Evolutionary conservation across 1,140 invertebrate species (phyloP), one percentile per base, ranked within the genome.

Genomic region (Pseudomyrmex sp.): DNA sequence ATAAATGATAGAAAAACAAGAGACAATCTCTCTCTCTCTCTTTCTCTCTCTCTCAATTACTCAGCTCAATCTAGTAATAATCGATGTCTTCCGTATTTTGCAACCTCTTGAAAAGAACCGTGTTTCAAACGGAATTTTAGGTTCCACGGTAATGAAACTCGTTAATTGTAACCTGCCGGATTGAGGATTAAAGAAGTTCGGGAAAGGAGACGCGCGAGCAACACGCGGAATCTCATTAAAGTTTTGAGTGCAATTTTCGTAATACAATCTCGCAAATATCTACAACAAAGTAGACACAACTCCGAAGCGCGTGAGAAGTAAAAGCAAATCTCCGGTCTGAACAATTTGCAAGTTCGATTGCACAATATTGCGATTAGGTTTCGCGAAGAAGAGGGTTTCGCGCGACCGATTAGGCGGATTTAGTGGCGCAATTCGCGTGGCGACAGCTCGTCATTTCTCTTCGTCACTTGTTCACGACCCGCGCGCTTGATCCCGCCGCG

Each of bases 251-350:
- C 10, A 52, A 15, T 35, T 5, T 15, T 35, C 46, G 73, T 56
- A 35, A 50, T 12, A 5, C n/a, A 4, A 65, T n/a, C 48, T 13
- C 9, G 23, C 62, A n/a, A 46, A 20, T 66, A 7, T 35, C 35
- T 0, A 26, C 35, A n/a, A 68, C 50, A 35, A 72, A 72, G 15
- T 35, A 58, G 13, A 68, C 52, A n/a, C 52, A n/a, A 26, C 18
- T 44, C n/a, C 4, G 26, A 50, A 54, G 35, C 65, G 54, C 76
- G 76, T 80, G 76, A 80, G 76, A 80, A 80, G 66, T 70, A 70
- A 80, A 72, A 72, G 76, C 66, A 20, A 63, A 26, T 59, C 72
- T n/a, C 23, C 59, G 15, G 18, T 70, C 52, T 4, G 76, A 63
- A 70, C 66, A 59, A 61, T 80, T 80, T 80, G 12, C 35, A 59